Base-by-base conservation (phyloP, 92 coral and sea anemone genomes). In the Palythoa caribaeorum region DNA sequence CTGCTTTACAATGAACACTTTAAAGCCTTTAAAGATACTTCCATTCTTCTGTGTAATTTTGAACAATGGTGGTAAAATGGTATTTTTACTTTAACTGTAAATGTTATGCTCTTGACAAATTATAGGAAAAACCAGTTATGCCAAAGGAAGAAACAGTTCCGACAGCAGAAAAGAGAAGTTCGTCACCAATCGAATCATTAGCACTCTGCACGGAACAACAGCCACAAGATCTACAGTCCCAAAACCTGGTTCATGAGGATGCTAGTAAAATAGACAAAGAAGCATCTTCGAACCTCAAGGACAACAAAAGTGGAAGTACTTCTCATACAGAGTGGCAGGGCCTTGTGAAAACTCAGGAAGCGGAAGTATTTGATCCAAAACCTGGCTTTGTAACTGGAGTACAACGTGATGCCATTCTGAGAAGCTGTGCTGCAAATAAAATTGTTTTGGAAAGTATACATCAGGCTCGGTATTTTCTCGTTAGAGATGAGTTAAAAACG, bases 391-490 rank as follows among this genome's bases (percentile, higher is more conserved):
- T 91, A 19, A 87, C 78, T 44, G 17, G 17, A 15, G 71, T 59
- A n/a, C 83, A 68, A 28, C 86, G 86, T 36, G 80, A 88, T n/a
- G 65, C 38, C 70, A 91, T 91, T 51, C 20, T 91, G 1, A 48
- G 38, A 9, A 79, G 83, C 48, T 91, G 91, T 47, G 85, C 89
- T 6, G 47, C 68, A 38, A 83, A 47, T 60, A 40, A 83, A 71
- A 19, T 88, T 19, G 11, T 20, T 15, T 51, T 20, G 38, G 86
- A 87, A 20, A 63, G 17, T 36, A 47, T 91, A 11, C 60, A 52
- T 1, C 59, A 54, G 2, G 93, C 93, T 36, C 88, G 86, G 14
- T 91, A 83, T 72, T n/a, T 88, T 37, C 20, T 91, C 86, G 66
- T 91, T 51, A 76, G 91, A 37, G 86, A 83, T 21, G 88, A 84